Evolutionary conservation across 1,140 invertebrate genomes (phyloP).

Genomic region (Euura lappo): DNA sequence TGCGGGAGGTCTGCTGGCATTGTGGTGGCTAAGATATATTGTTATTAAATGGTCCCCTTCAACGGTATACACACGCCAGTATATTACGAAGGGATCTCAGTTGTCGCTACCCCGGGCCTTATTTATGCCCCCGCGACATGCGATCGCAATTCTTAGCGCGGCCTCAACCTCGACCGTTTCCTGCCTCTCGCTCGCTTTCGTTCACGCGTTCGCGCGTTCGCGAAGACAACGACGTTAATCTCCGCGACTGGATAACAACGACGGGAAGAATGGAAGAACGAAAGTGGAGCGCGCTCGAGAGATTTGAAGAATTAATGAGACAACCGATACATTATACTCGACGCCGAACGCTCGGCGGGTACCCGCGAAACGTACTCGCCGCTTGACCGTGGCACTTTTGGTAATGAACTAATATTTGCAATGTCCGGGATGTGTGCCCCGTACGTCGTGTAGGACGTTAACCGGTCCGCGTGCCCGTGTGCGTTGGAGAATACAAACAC

Average conservation of each 20-base stretch:
- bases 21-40: slow-evolving; percentile 56
- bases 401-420: slow-evolving; percentile 62
- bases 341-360: too few species aligned
- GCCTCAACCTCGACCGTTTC: slow-evolving; percentile 58
- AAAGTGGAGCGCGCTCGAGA: too few species aligned
- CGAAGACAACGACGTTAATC: too few species aligned
- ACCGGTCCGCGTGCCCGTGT: too few species aligned
- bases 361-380: slow-evolving; percentile 21
- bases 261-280: too few species aligned
- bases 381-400: slow-evolving; percentile 57
- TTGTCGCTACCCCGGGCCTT: slow-evolving; percentile 24
- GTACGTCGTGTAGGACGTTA: background rate
- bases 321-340: too few species aligned
- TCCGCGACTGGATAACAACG: too few species aligned
- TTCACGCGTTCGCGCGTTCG: slow-evolving; percentile 26
- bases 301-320: too few species aligned
- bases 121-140: slow-evolving; percentile 30
- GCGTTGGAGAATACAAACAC: slow-evolving; percentile 23
- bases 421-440: slow-evolving; percentile 34
- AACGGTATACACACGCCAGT: slow-evolving; percentile 43
- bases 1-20: slow-evolving; percentile 32
- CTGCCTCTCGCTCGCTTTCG: slow-evolving; percentile 61
- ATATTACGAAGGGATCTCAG: slow-evolving; percentile 45
- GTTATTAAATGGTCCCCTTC: slow-evolving; percentile 59
- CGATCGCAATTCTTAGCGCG: slow-evolving; percentile 21